Conservation (phyloP, 2,797 vertebrate genomes). For the Falco berigora region DNA sequence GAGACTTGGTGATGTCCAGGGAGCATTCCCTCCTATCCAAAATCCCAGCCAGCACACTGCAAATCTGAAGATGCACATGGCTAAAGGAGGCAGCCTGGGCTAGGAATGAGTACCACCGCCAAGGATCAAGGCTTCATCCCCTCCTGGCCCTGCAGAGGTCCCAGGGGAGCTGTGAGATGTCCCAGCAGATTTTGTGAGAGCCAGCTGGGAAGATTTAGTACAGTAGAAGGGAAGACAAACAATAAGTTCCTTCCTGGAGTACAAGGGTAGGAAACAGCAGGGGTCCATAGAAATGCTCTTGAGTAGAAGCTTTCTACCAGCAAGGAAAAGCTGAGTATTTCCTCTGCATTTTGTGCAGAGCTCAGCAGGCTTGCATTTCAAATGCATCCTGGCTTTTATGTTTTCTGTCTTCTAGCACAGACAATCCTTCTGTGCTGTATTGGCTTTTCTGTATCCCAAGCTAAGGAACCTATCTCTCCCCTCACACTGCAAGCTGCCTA, state of each 20-base stretch:
- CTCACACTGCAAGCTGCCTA: background rate
- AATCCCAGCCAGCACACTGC: background rate
- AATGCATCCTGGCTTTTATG: background rate
- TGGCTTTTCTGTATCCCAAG: background rate
- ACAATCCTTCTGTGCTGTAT: background rate
- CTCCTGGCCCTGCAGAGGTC: background rate
- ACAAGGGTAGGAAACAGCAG: background rate
- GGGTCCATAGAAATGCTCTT: background rate
- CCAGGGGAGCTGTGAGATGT: background rate
- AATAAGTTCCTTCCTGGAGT: background rate
- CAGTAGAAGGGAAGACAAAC: background rate
- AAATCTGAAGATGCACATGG: background rate
- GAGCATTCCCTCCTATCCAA: rapidly evolving
- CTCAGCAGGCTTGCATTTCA: background rate
- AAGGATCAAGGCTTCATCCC: background rate
- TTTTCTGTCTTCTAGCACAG: background rate
- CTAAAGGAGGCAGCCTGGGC: background rate
- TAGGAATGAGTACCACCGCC: background rate
- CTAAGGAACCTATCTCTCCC: background rate
- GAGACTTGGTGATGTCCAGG: background rate
- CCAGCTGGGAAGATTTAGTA: background rate
- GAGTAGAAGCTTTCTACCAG: background rate
- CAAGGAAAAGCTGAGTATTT: background rate
- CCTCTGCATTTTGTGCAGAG: background rate
- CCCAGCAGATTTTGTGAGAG: background rate